Conservation (phyloP, 1,140 invertebrate species). For the Diplogasteroides magnus region DNA sequence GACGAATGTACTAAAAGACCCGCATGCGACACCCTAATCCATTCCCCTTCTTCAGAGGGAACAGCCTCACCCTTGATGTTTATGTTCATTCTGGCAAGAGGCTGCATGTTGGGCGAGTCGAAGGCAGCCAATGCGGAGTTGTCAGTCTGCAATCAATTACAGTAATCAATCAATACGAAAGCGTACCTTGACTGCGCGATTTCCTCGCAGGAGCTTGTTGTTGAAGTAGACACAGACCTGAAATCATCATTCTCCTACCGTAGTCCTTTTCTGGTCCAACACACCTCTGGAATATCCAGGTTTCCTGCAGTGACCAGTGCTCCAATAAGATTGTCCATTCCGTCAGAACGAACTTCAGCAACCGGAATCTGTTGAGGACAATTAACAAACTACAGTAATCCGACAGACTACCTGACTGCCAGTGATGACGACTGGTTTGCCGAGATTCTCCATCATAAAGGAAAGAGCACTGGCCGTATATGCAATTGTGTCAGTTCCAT, state of each 20-base stretch:
- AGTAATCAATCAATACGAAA: too few relatives aligned
- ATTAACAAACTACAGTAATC: not conserved
- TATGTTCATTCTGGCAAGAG: conserved; percentile 75
- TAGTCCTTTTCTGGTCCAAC: not conserved
- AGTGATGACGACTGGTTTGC: conserved; percentile 90
- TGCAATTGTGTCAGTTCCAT: conserved; percentile 91
- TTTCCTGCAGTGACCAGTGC: conserved; percentile 84
- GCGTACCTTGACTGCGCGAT: conserved; percentile 80
- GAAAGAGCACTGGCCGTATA: conserved; percentile 90
- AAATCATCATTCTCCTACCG: too few relatives aligned
- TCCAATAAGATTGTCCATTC: conserved; percentile 83
- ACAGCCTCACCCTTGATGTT: conserved; percentile 56
- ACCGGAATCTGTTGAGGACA: conserved; percentile 77
- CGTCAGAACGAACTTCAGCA: conserved; percentile 78
- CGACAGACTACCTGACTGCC: conserved; percentile 70
- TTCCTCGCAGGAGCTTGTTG: conserved; percentile 80
- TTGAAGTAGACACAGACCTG: conserved; percentile 71
- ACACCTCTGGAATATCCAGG: conserved; percentile 83
- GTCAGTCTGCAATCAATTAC: too few relatives aligned
- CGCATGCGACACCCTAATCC: too few relatives aligned
- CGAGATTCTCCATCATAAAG: conserved; percentile 89
- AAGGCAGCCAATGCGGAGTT: conserved; percentile 79
- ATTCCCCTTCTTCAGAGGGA: too few relatives aligned
- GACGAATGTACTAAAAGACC: conserved; percentile 2
- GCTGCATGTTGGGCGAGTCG: conserved; percentile 77